phyloP scores from a whole-genome alignment of 2,113 vertebrate genomes.

The Cyanistes caeruleus region DNA sequence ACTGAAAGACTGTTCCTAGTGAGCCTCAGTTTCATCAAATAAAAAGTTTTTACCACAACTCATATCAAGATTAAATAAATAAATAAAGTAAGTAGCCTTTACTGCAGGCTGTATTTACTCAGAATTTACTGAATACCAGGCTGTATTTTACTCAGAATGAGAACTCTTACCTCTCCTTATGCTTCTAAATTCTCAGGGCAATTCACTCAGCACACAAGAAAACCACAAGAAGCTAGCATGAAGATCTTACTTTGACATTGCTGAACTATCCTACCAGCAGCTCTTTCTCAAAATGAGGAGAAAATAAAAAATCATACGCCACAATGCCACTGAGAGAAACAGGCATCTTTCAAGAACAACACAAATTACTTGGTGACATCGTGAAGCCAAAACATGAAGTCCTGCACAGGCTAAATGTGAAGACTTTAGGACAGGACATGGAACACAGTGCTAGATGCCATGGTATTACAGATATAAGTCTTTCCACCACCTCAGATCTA shows the following conservation, averaged over 20 bases:
- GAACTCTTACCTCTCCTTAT: not conserved
- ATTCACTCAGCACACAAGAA: not conserved
- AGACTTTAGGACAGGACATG: not conserved
- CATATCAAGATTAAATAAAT: not conserved
- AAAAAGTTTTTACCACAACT: not conserved
- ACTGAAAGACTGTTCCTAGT: not conserved
- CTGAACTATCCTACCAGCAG: not conserved
- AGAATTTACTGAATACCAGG: not conserved
- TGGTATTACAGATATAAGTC: not conserved
- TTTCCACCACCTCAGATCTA: not conserved
- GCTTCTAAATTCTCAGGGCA: not conserved
- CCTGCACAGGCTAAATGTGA: accelerated
- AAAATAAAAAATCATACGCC: not conserved
- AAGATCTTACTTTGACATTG: not conserved
- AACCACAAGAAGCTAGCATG: not conserved
- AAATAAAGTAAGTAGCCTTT: not conserved
- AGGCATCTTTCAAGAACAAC: not conserved
- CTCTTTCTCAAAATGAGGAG: not conserved
- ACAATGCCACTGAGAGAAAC: not conserved
- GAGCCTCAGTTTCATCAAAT: not conserved
- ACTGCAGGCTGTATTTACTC: not conserved
- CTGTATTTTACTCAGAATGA: not conserved
- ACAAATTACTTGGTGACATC: not conserved
- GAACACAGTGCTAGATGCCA: not conserved
- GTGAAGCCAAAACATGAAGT: not conserved